These are phyloP conservation scores for Chlorospingus semifuscus DNA, from an alignment of 2,797 vertebrate genomes.

Conservation along the genomic window DNA sequence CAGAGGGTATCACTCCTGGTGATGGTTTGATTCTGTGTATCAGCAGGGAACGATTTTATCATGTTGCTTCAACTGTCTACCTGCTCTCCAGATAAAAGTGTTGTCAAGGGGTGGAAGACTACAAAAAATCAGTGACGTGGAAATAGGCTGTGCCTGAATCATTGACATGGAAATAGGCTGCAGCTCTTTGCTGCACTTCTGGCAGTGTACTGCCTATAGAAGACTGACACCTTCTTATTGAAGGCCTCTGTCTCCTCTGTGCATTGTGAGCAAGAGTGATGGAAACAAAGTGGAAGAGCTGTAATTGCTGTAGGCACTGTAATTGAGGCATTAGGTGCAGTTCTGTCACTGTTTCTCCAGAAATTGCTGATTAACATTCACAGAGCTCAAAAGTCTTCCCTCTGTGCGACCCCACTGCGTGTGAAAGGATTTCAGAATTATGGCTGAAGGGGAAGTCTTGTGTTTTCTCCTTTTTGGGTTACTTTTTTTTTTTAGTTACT, in stretches of 20 bases:
- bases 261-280: neutral
- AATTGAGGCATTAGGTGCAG: neutral
- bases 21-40: neutral
- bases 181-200: rapidly evolving
- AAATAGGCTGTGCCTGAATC: neutral
- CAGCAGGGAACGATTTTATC: neutral
- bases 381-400: neutral
- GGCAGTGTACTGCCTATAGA: neutral
- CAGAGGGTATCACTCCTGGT: neutral
- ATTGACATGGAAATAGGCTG: neutral
- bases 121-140: neutral
- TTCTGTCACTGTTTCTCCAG: neutral
- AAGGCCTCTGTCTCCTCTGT: neutral
- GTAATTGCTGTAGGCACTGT: neutral
- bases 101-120: neutral
- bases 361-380: neutral
- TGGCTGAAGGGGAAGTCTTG: neutral
- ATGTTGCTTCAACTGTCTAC: neutral
- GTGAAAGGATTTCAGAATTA: neutral
- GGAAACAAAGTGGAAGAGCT: neutral
- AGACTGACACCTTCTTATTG: neutral
- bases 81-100: neutral
- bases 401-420: neutral
- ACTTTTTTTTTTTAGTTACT: neutral
- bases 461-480: neutral